Evolutionary conservation across 2,888 invertebrate species (phyloP), one percentile per base, ranked within the genome.

Genomic region (Phaedon cochleariae): DNA sequence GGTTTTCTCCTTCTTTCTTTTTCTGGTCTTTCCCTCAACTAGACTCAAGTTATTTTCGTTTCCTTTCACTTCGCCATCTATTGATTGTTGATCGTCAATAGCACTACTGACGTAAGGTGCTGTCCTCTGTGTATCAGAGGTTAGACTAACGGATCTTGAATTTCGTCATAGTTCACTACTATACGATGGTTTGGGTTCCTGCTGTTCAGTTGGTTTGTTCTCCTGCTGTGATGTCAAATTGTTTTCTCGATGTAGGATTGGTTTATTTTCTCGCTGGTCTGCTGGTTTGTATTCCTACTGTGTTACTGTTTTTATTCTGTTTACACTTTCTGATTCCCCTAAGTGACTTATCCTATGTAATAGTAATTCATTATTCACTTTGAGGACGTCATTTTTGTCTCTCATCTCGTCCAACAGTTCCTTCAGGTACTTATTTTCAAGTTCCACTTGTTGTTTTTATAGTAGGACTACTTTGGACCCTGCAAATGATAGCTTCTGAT

Each of bases 121-220:
- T 34, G 34, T 34, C 34, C 34, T 34, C 34, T 34, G 34, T 46
- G 46, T 46, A 46, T 41, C 41, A 2, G 46, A 20, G 46, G 46
- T 2, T 15, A 46, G 17, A 46, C 20, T 46, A 17, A 46, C 46
- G 46, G 10, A 46, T 46, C 46, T 46, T 46, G 46, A 20, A 46
- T 45, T 45, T 45, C 10, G 45, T 45, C 45, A 10, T 45, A 45
- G 45, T 45, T 45, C 17, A n/a, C n/a, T n/a, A n/a, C n/a, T n/a
- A n/a, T 26, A 46, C 46, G 46, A 15, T 46, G 46, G 46, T 46
- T 46, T 46, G 46, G 15, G 46, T 46, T 46, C 46, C 46, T 10
- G 46, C 46, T 46, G 17, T 17, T 6, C 46, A 46, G 20, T 46
- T 46, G 46, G 46, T 46, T 15, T 46, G 15, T 46, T 20, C 15